Evolutionary conservation across 2,888 invertebrate species (phyloP).

Genomic region (Eristalis arbustorum): DNA sequence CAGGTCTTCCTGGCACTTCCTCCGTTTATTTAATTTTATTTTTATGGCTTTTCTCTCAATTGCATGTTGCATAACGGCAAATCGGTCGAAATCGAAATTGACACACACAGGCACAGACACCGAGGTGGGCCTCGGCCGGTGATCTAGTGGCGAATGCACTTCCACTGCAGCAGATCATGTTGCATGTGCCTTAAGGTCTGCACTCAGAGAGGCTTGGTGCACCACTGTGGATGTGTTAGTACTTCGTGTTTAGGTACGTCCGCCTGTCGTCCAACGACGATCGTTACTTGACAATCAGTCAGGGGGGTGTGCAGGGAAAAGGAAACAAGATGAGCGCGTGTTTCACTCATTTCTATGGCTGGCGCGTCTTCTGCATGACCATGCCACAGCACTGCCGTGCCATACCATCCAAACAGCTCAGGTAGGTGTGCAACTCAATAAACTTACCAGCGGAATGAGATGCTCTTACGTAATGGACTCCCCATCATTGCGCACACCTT

Average conservation of each 20-base stretch:
- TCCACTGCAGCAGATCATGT: constrained; percentile 45
- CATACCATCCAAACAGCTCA: constrained; percentile 6
- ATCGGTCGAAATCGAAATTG: constrained; percentile 55
- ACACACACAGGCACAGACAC: background rate
- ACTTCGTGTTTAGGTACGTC: constrained; percentile 32
- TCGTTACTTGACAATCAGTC: constrained; percentile 69
- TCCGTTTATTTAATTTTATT: constrained; percentile 62
- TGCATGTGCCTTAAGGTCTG: constrained; percentile 55
- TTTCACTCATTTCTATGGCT: constrained; percentile 59
- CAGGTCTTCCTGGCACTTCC: constrained; percentile 46
- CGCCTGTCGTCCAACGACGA: constrained; percentile 43
- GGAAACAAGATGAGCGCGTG: constrained; percentile 69
- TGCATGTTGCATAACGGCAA: constrained; percentile 60
- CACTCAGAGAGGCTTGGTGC: constrained; percentile 16
- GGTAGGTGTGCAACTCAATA: constrained; percentile 66
- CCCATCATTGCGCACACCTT: constrained; percentile 68
- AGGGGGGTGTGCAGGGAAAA: constrained; percentile 1
- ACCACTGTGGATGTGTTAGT: background rate
- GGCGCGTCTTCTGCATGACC: constrained; percentile 31
- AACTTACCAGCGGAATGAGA: constrained; percentile 52
- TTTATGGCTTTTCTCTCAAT: constrained; percentile 40
- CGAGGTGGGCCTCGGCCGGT: background rate
- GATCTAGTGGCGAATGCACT: constrained; percentile 9
- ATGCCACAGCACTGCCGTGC: background rate
- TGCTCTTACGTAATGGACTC: constrained; percentile 62